Base-by-base conservation (phyloP, 2,113 vertebrate genomes). In the Notothenia coriiceps region DNA sequence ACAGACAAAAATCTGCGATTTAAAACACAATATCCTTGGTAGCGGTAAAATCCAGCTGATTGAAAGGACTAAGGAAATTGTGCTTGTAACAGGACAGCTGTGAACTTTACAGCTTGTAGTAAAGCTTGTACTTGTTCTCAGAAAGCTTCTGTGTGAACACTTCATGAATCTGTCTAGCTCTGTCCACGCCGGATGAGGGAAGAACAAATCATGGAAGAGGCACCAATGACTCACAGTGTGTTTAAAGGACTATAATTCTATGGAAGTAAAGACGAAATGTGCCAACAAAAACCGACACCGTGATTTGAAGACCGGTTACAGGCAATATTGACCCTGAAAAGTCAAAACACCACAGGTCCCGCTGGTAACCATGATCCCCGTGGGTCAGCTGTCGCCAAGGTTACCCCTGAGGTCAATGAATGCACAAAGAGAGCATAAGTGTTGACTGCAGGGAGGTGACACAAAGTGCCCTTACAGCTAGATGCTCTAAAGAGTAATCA, bases 381-480 rank as follows among this genome's bases (percentile, higher is more conserved):
- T 51, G 82, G 79, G 82, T 86, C 83, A 65, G 43, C 73, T 14
- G 74, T 88, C 74, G 51, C 65, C 68, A 67, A 52, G 77, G 84
- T 86, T 83, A 86, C 82, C 2, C 12, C 33, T 73, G 3, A 77
- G 89, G 85, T 87, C 82, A 83, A 80, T 47, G 51, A 69, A 82
- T 44, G 70, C 70, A 70, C 71, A 75, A 46, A 47, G 35, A 54
- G 20, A 29, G 43, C 6, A 47, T 9, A 15, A 62, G 79, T 22
- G 64, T 51, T 15, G 75, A 71, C 63, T 54, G 35, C 82, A 61
- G 33, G n/a, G 47, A 80, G 54, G 54, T 64, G 59, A 81, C 67
- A 59, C 68, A 56, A 55, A 79, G 56, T 47, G 35, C 0, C 50
- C 56, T 65, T 22, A 50, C 65, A 77, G 78, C 65, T 17, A 22